Percentiles rank a stretch among this genome's conserved stretches.
phyloP scores from a whole-genome alignment of 2,888 invertebrate species.

The Lordiphosa fenestrarum region DNA sequence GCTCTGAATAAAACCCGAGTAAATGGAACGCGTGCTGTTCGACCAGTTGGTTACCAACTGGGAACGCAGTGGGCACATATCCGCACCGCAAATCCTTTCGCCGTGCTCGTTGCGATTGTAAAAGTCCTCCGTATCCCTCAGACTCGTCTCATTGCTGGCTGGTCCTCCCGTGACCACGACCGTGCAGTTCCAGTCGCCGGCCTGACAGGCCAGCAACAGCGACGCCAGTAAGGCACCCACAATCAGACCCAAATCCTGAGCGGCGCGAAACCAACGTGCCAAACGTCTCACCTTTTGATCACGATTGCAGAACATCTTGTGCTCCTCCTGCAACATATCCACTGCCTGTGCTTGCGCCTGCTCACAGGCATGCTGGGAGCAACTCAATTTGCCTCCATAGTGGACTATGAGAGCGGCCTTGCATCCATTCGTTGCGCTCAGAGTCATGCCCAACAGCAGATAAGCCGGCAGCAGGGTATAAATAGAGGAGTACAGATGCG shows the following conservation, averaged over 20 bases:
- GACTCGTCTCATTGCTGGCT: slow-evolving; percentile 17
- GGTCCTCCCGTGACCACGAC: slow-evolving; percentile 16
- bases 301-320: slow-evolving; percentile 79
- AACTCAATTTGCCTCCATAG: slow-evolving; percentile 78
- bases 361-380: slow-evolving; percentile 77
- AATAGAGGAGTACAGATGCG: slow-evolving; percentile 83
- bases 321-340: slow-evolving; percentile 77
- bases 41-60: slow-evolving; percentile 17
- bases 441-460: slow-evolving; percentile 82
- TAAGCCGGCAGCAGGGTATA: slow-evolving; percentile 82
- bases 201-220: slow-evolving; percentile 80
- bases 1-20: slow-evolving; percentile 72
- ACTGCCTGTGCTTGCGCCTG: slow-evolving; percentile 36
- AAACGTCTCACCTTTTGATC: slow-evolving; percentile 81
- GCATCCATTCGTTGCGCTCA: slow-evolving; percentile 80
- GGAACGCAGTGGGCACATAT: slow-evolving; percentile 81
- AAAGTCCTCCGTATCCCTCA: slow-evolving; percentile 79
- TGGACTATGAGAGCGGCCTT: slow-evolving; percentile 78
- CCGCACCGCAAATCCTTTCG: slow-evolving; percentile 83
- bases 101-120: slow-evolving; percentile 82
- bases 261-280: slow-evolving; percentile 82
- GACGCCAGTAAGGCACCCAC: slow-evolving; percentile 82
- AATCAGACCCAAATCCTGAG: slow-evolving; percentile 83
- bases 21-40: slow-evolving; percentile 53
- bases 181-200: slow-evolving; percentile 74